A percentile compares a stretch with the other conserved stretches of the same genome.
Conservation (phyloP, 2,113 vertebrate species). For the Canis aureus region DNA sequence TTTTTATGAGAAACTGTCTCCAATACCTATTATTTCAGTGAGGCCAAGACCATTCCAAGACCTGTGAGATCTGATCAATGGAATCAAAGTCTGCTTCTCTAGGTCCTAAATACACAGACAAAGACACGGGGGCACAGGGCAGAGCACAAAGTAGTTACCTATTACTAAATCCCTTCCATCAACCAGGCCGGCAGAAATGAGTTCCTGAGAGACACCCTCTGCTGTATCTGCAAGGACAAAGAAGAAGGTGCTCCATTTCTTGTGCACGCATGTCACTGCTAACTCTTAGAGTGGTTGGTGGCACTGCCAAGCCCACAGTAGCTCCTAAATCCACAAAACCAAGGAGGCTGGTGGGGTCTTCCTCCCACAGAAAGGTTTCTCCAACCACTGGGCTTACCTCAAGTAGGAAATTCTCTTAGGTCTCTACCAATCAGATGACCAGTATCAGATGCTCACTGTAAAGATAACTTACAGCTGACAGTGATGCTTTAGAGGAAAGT, state of each 20-base stretch:
- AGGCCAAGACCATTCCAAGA: slow-evolving; percentile 16
- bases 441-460: not conserved
- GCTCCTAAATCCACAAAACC: not conserved
- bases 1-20: not conserved
- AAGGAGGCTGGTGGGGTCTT: not conserved
- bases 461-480: not conserved
- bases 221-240: slow-evolving; percentile 93
- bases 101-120: not conserved
- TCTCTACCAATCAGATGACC: not conserved
- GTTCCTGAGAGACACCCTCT: slow-evolving; percentile 98
- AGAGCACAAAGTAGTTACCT: slow-evolving; percentile 88
- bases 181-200: slow-evolving; percentile 98
- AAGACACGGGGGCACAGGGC: not conserved
- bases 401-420: not conserved
- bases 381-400: not conserved
- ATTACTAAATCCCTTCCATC: slow-evolving; percentile 98
- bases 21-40: not conserved
- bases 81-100: not conserved
- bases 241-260: not conserved
- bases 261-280: not conserved
- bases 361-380: not conserved
- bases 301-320: not conserved
- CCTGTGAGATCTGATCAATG: not conserved
- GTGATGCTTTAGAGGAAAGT: not conserved
- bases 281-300: not conserved